Conservation (phyloP, 1,140 invertebrate species). For the Neodiprion pinetum region DNA sequence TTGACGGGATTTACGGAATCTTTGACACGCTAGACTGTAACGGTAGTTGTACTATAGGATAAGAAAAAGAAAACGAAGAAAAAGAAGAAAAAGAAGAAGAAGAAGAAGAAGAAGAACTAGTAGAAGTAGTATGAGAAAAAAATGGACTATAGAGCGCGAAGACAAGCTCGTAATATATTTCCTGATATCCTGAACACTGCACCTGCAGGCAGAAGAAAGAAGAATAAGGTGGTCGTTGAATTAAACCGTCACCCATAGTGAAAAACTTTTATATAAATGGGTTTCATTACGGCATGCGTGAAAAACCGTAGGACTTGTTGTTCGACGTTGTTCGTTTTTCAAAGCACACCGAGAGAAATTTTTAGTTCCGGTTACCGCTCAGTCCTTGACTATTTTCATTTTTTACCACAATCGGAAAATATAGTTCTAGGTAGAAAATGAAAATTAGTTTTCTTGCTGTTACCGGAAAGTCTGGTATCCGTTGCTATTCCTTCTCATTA, state of each 20-base stretch:
- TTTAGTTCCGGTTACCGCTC: no score
- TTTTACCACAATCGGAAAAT: no score
- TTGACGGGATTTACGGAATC: no score
- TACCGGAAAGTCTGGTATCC: no score
- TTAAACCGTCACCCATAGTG: constrained; percentile 52
- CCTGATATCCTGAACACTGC: background rate
- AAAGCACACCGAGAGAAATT: constrained; percentile 29
- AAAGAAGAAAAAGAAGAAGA: background rate
- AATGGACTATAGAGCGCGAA: background rate
- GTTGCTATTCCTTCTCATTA: no score
- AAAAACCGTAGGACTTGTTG: background rate
- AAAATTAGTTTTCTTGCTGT: no score
- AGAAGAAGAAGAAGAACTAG: background rate
- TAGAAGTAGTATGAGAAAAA: background rate
- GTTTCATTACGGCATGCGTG: constrained; percentile 47
- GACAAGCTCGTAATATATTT: background rate
- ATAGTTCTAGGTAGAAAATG: no score
- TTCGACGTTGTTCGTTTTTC: constrained; percentile 50
- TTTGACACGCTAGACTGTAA: no score
- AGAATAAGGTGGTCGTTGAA: constrained; percentile 40
- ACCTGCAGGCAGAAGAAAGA: background rate
- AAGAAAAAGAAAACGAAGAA: no score
- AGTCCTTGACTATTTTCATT: no score
- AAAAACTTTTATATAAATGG: constrained; percentile 59
- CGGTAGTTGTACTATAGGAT: no score